Conservation (phyloP, 1,140 invertebrate species). For the Yoshiicerus persimilis region DNA sequence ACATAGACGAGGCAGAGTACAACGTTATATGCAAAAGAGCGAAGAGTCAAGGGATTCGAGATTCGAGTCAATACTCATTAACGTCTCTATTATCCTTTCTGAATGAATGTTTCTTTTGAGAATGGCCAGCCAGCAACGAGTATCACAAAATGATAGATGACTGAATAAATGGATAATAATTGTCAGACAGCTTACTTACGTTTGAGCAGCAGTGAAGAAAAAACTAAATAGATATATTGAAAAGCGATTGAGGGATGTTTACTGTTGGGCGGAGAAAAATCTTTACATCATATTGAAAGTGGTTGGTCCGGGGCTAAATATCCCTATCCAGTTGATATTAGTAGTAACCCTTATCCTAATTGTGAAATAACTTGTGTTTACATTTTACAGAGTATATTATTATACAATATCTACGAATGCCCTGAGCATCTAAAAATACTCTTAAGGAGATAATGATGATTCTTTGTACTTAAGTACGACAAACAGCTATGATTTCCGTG, state of each 20-base stretch:
- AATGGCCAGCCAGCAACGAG: background rate
- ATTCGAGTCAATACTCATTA: slow-evolving; percentile 10
- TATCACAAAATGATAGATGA: background rate
- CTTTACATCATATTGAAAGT: background rate
- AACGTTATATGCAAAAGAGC: background rate
- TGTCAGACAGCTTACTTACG: background rate
- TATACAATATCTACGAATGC: too few species aligned
- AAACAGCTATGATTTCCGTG: background rate
- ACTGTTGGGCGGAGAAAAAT: background rate
- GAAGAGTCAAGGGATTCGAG: background rate
- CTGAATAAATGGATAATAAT: slow-evolving; percentile 16
- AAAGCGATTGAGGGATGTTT: background rate
- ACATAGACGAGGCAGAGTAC: background rate
- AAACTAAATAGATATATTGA: slow-evolving; percentile 7
- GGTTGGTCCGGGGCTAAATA: background rate
- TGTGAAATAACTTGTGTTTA: too few species aligned
- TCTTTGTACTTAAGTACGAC: background rate
- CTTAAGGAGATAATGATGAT: too few species aligned
- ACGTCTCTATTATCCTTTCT: slow-evolving; percentile 20
- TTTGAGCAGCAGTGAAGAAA: background rate
- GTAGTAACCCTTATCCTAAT: too few species aligned
- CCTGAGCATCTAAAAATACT: too few species aligned
- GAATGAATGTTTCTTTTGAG: background rate
- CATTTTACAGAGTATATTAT: too few species aligned
- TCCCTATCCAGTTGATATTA: background rate